Conservation (phyloP, 1,140 invertebrate species). For the Pseudomyrmex cubaensis region DNA sequence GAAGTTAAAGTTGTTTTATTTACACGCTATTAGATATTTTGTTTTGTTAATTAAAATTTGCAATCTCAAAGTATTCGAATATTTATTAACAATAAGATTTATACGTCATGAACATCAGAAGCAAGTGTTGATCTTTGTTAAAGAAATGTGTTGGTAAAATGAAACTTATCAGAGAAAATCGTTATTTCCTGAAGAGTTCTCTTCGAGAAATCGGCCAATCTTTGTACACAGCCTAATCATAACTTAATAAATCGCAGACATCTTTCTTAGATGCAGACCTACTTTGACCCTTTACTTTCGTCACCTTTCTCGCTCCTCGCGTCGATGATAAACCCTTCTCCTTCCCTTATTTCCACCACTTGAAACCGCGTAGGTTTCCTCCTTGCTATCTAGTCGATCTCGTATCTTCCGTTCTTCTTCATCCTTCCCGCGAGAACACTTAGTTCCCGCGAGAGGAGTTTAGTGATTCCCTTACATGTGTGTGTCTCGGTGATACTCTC, state of each 20-base stretch:
- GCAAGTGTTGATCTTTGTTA: too few species aligned
- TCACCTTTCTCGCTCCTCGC: background rate
- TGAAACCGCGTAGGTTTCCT: slow-evolving; percentile 30
- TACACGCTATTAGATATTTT: background rate
- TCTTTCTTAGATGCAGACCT: background rate
- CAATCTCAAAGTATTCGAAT: background rate
- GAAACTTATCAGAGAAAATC: too few species aligned
- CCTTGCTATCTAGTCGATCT: slow-evolving; percentile 23
- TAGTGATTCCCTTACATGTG: slow-evolving; percentile 14
- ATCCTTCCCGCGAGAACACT: slow-evolving; percentile 19
- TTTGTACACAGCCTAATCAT: background rate
- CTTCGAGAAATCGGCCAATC: background rate
- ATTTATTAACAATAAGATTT: slow-evolving; percentile 15
- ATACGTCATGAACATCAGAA: too few species aligned
- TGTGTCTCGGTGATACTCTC: slow-evolving; percentile 36
- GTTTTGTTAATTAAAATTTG: background rate
- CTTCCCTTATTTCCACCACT: background rate
- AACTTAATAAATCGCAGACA: slow-evolving; percentile 2
- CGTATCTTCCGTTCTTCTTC: slow-evolving; percentile 37
- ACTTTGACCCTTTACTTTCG: background rate
- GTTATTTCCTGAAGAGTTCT: too few species aligned
- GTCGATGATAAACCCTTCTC: slow-evolving; percentile 12
- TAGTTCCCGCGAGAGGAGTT: background rate
- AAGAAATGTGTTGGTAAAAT: too few species aligned
- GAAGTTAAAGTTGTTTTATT: background rate